Base-by-base conservation (phyloP, 2,113 vertebrate species). In the Nannobrachium achirus region DNA sequence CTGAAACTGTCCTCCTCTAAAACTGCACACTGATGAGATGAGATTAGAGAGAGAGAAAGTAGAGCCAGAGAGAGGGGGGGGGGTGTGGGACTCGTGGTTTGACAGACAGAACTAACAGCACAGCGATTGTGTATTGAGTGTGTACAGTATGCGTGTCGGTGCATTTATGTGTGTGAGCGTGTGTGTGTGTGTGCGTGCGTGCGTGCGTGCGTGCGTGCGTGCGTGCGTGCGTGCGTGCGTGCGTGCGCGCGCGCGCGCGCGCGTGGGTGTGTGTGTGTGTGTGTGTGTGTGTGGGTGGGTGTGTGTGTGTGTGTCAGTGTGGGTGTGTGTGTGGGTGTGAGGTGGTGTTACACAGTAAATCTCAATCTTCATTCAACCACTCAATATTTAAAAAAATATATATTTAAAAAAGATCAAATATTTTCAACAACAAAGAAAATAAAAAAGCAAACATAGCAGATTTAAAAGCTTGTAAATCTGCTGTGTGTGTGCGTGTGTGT, bases 1-100 rank as follows among this genome's bases (percentile, higher is more conserved):
- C 61, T 44, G n/a, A 51, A n/a, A 55, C 41, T 68, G 81, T 80
- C 71, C 66, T 5, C 25, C 59, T 41, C 65, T 71, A 55, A 80
- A 75, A 83, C 20, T 66, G 75, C 77, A 66, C 13, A 42, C 39
- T 57, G 75, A 81, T 78, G 60, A 84, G 71, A 80, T 75, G 40
- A 79, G 75, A 79, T 81, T 38, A 75, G 71, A 76, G 62, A 18
- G 62, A 71, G 63, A 49, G 45, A 73, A 41, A 19, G 13, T n/a
- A 60, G 66, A 65, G 56, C 18, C 3, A 1, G 63, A 63, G 64
- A 50, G 69, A 79, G 68, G 14, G 45, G 40, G 70, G 50, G 33
- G 41, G 66, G 66, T 68, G 18, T 56, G 53, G 74, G 73, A 66
- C 60, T 60, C 39, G 71, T 19, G 68, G 9, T 53, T 63, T 19